Base-by-base conservation (phyloP, 1,140 invertebrate species). In the Cryptotermes secundus region DNA sequence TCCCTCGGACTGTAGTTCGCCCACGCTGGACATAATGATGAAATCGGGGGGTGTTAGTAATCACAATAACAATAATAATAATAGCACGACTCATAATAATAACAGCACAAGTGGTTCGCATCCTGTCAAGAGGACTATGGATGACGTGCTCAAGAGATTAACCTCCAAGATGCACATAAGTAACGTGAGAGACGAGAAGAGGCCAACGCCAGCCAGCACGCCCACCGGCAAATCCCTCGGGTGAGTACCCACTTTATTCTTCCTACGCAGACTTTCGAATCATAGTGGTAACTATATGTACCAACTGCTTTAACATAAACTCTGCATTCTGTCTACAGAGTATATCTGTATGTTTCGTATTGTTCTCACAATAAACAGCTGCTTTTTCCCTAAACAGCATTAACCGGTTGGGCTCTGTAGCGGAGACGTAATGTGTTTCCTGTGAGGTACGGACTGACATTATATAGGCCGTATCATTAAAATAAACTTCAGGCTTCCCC, bases 71-170 rank as follows among this genome's bases (percentile, higher is more conserved):
- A 92, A 90, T 85, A 90, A 87, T 86, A 90, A 91, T 86, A 91
- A 90, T 86, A 91, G 87, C 87, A 91, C 89, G 85, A 91, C 89
- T 81, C 89, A 89, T 82, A 92, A 91, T 84, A 91, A 91, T 38
- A 89, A 88, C 86, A 91, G 89, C 88, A 88, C 87, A 87, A 88
- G 87, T 82, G 87, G 87, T 92, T 85, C 65, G 34, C 83, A 83
- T 19, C 85, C 83, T 0, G 80, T 36, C 42, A 84, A 84, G 84
- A 81, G 84, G 26, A 94, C 95, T n/a, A 96, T 96, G 95, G 95
- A 96, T 91, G 95, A 96, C 90, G 95, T 96, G 12, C 91, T 96
- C n/a, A 96, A 96, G 89, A 92, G 94, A 88, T 90, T 96, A 86
- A 95, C 95, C 82, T 95, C 95, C 84, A 96, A 96, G 89, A 95